Conservation (phyloP, 2,113 vertebrate genomes). For the Misgurnus anguillicaudatus region DNA sequence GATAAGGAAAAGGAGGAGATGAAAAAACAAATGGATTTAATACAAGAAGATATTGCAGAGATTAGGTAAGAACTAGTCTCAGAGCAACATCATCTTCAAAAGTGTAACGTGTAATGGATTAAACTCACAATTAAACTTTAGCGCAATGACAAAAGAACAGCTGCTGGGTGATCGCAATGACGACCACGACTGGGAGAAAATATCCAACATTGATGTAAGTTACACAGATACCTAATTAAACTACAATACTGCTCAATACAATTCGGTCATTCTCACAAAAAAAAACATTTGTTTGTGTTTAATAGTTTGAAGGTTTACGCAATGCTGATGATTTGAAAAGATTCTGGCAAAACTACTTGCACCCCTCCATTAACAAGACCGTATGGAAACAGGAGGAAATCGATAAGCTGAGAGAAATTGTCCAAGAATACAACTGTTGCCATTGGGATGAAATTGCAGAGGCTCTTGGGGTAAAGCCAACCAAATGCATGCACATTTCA, state of each 20-base stretch:
- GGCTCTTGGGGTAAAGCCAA: conserved; percentile 82
- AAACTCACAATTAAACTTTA: conserved; percentile 59
- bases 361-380: conserved; percentile 84
- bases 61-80: conserved; percentile 74
- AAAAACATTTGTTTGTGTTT: conserved; percentile 19
- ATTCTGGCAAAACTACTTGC: conserved; percentile 91
- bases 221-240: not conserved
- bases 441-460: conserved; percentile 82
- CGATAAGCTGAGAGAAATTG: conserved; percentile 70
- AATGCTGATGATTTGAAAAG: conserved; percentile 76
- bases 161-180: conserved; percentile 79
- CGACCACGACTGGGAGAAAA: conserved; percentile 93
- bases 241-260: not conserved
- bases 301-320: conserved; percentile 85
- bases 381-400: conserved; percentile 83
- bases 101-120: no score
- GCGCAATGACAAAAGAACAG: conserved; percentile 79
- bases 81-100: not conserved
- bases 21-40: conserved; percentile 75
- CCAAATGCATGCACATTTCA: not conserved
- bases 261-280: not conserved
- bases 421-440: conserved; percentile 59
- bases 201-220: conserved; percentile 89
- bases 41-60: conserved; percentile 79
- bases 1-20: conserved; percentile 69